A percentile compares a stretch with the other conserved stretches of the same genome.
Evolutionary conservation across 1,140 invertebrate genomes (phyloP).

Genomic region (Drosophila hydei): DNA sequence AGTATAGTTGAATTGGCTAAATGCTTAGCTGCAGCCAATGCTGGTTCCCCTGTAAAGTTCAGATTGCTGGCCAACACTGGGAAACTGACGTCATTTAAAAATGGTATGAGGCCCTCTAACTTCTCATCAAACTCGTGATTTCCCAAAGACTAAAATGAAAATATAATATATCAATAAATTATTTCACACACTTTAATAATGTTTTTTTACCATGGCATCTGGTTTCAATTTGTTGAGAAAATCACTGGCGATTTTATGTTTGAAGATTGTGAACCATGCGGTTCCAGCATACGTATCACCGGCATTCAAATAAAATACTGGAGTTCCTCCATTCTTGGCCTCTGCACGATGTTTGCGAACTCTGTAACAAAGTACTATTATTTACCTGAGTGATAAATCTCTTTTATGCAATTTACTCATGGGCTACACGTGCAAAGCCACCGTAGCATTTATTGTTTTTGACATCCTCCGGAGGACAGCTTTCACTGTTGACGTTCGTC

Average conservation of each 20-base stretch:
- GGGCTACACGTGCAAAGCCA: constrained; percentile 90
- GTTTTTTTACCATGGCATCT: constrained; percentile 91
- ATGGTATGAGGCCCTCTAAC: constrained; percentile 89
- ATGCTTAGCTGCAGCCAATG: constrained; percentile 75
- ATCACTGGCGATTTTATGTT: constrained; percentile 89
- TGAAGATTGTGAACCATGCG: constrained; percentile 91
- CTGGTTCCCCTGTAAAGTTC: constrained; percentile 87
- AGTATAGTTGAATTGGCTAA: constrained; percentile 89
- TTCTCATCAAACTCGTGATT: constrained; percentile 97
- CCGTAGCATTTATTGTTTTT: constrained; percentile 89
- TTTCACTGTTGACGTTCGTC: constrained; percentile 87
- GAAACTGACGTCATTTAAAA: constrained; percentile 88
- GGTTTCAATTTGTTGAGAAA: constrained; percentile 91
- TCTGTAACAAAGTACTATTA: constrained; percentile 54
- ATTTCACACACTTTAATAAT: background rate
- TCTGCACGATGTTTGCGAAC: constrained; percentile 86
- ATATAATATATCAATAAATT: background rate
- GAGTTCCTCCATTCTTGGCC: constrained; percentile 84
- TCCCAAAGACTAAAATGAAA: constrained; percentile 89
- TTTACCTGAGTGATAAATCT: background rate
- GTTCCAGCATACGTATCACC: constrained; percentile 96
- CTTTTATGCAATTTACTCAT: constrained; percentile 84
- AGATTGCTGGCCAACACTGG: constrained; percentile 92
- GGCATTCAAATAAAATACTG: constrained; percentile 91
- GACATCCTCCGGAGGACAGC: constrained; percentile 86